A percentile compares a stretch with the other conserved stretches of the same genome.
Evolutionary conservation across 2,113 vertebrate species (phyloP).

Genomic region (Odontophorus gujanensis): DNA sequence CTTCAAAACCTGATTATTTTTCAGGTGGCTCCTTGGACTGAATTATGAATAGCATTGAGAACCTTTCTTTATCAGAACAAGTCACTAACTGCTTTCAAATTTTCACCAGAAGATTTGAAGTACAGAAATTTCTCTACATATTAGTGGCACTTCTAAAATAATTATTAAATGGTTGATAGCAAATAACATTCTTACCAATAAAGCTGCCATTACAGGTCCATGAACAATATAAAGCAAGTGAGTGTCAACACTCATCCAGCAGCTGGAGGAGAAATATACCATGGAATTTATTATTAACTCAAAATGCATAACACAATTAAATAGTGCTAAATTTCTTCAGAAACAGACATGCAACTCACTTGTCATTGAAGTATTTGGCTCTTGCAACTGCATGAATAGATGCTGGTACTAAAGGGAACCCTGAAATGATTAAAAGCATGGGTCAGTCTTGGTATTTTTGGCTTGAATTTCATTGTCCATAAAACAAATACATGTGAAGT

Average conservation of each 20-base stretch:
- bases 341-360: slow-evolving; percentile 84
- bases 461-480: neutral
- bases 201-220: slow-evolving; percentile 92
- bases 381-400: slow-evolving; percentile 93
- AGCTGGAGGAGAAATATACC: slow-evolving; percentile 78
- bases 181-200: slow-evolving; percentile 86
- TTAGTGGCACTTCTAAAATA: neutral
- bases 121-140: neutral
- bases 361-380: slow-evolving; percentile 94
- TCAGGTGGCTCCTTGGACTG: neutral
- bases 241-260: slow-evolving; percentile 98
- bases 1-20: neutral
- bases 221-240: slow-evolving; percentile 96
- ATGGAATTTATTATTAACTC: slow-evolving; percentile 24
- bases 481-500: neutral
- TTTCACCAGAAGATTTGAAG: neutral
- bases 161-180: neutral
- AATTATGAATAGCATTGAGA: neutral
- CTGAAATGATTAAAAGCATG: slow-evolving; percentile 73
- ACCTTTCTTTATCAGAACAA: neutral
- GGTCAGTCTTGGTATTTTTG: slow-evolving; percentile 7
- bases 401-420: slow-evolving; percentile 93
- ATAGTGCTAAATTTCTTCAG: slow-evolving; percentile 51
- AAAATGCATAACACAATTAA: neutral
- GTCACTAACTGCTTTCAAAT: neutral